Base-by-base conservation (phyloP, 2,888 invertebrate species). In the Cheilosia urbana region DNA sequence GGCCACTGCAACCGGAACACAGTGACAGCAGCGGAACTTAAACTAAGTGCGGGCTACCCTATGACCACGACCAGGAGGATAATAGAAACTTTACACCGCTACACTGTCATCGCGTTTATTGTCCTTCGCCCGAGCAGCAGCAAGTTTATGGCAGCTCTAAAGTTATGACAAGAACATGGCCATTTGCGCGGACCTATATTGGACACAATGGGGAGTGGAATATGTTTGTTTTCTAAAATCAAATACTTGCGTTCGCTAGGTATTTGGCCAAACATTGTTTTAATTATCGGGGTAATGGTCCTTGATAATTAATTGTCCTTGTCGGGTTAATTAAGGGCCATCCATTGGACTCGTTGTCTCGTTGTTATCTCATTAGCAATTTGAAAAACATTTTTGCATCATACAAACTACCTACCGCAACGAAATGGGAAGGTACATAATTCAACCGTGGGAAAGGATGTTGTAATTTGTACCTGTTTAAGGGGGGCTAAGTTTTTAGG, bases 251-350 rank as follows among this genome's bases (percentile, higher is more conserved):
- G 11, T 40, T 13, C 37, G 37, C 4, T 37, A 13, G 37, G 37
- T 37, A 37, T 37, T 37, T 55, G 34, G 21, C 34, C 51, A 57
- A 51, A 49, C 51, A 76, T 40, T 21, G 49, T 21, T 24, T 15
- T 21, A 76, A 81, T 81, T 76, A 81, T 47, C 62, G 57, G n/a
- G 47, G 49, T 55, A 69, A 76, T 81, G 34, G 63, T 34, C 69
- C 69, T 81, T 65, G 57, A 34, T 76, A 62, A 60, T 40, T 81
- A 81, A 76, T 81, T 57, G 76, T 24, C 13, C 49, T 57, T 81
- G 76, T 69, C 62, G 30, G 68, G 49, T 30, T 21, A 69, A 19
- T 17, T 47, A 17, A 17, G 47, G 27, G 49, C 19, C 24, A 62
- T 71, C n/a, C 47, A 57, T 34, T 34, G 21, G 2, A 30, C 21